These are phyloP conservation scores for Drosophila malerkotliana DNA, from an alignment of 1,140 invertebrate genomes.

Conservation along the genomic window DNA sequence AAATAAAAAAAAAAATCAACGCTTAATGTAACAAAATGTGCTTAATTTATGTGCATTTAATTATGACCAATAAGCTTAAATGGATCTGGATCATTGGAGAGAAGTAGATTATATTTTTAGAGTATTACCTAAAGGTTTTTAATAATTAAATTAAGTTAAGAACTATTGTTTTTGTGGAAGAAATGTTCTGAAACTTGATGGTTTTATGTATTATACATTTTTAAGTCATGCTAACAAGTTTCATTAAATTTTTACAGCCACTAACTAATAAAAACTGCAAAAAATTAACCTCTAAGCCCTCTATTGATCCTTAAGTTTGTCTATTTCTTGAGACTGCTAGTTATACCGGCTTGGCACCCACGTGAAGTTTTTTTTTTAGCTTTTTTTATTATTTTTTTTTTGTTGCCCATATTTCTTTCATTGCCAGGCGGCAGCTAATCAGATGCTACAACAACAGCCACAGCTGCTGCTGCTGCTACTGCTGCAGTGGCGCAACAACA, in stretches of 20 bases:
- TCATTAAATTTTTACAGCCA: not conserved
- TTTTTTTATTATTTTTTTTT: conserved; percentile 8
- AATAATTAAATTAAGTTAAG: not conserved
- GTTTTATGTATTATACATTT: not conserved
- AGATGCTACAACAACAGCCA: conserved; percentile 44
- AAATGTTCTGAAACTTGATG: not conserved
- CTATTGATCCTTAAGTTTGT: not conserved
- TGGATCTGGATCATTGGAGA: not conserved
- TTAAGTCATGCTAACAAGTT: not conserved
- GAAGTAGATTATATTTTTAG: conserved; percentile 6
- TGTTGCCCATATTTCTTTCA: conserved; percentile 50
- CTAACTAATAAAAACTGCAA: not conserved
- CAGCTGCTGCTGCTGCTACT: conserved; percentile 12
- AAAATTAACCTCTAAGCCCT: not conserved
- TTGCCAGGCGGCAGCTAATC: conserved; percentile 47
- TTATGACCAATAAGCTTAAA: conserved; percentile 13
- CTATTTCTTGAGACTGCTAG: conserved; percentile 8
- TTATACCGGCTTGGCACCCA: conserved; percentile 31
- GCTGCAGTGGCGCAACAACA: conserved; percentile 29
- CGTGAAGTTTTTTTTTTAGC: conserved; percentile 37
- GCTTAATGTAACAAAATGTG: conserved; percentile 30
- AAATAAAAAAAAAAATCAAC: not conserved
- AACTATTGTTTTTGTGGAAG: too few species aligned
- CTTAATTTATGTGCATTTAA: conserved; percentile 42
- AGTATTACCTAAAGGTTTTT: not conserved